Evolutionary conservation across 2,888 invertebrate species (phyloP).

Genomic region (Ormyrus rosae): DNA sequence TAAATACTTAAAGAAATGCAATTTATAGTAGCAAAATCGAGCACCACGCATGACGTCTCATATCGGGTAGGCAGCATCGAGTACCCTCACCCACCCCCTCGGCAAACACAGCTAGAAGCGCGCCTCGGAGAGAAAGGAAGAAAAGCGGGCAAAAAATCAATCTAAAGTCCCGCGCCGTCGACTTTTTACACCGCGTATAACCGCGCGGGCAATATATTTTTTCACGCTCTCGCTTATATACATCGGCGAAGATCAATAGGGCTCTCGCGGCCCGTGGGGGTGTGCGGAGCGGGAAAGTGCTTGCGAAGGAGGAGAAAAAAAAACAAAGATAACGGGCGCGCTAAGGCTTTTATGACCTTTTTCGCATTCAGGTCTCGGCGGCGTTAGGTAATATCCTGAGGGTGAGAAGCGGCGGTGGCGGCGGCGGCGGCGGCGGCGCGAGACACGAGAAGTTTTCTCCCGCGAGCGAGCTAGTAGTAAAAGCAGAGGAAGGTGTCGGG

Average conservation of each 20-base stretch:
- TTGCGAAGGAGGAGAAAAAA: conserved; percentile 36
- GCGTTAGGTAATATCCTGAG: conserved; percentile 71
- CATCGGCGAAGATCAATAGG: conserved; percentile 63
- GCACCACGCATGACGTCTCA: background rate
- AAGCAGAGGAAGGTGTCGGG: conserved; percentile 53
- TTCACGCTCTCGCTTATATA: conserved; percentile 49
- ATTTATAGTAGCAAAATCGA: background rate
- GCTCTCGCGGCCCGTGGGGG: conserved; percentile 17
- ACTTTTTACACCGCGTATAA: conserved; percentile 38
- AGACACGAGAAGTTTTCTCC: conserved; percentile 53
- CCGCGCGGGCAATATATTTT: conserved; percentile 52
- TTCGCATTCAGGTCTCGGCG: conserved; percentile 72
- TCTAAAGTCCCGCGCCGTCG: conserved; percentile 41
- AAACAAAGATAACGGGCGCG: conserved; percentile 63
- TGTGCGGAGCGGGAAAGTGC: conserved; percentile 6
- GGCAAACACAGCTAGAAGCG: background rate
- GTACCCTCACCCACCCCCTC: conserved; percentile 5
- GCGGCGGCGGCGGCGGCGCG: conserved; percentile 32
- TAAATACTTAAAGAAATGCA: too few species aligned
- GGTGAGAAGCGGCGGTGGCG: conserved; percentile 58
- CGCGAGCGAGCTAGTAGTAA: conserved; percentile 37
- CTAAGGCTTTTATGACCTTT: conserved; percentile 57
- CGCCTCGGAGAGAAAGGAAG: background rate
- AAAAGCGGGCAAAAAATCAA: conserved; percentile 51
- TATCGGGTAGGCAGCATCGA: conserved; percentile 13